Percentiles rank a stretch among this genome's conserved stretches.
Evolutionary conservation across 2,888 invertebrate species (phyloP).

Genomic region (Epistrophella euchroma): DNA sequence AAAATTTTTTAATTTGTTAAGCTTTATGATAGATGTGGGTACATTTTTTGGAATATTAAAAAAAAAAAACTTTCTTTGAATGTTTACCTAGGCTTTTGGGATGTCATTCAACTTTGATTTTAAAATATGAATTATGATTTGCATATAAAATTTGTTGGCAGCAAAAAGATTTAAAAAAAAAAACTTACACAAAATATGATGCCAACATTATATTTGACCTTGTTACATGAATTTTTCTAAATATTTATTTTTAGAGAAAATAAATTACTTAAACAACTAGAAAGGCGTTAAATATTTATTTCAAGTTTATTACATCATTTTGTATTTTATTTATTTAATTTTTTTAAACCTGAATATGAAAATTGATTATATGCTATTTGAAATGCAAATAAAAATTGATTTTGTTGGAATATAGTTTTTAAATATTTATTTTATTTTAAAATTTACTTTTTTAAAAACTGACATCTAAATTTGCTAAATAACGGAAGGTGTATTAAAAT

Average conservation of each 20-base stretch:
- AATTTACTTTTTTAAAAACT: too few species aligned
- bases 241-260: slow-evolving; percentile 1
- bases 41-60: background rate
- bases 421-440: too few species aligned
- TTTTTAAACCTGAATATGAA: too few species aligned
- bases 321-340: background rate
- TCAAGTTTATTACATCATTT: background rate
- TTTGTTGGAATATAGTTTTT: too few species aligned
- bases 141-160: background rate
- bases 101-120: slow-evolving; percentile 31
- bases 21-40: background rate
- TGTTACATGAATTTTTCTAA: slow-evolving; percentile 19
- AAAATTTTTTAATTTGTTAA: background rate
- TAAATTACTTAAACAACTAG: background rate
- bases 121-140: slow-evolving; percentile 1
- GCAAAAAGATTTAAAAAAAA: background rate
- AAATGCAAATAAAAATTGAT: too few species aligned
- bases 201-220: slow-evolving; percentile 28
- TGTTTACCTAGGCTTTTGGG: background rate
- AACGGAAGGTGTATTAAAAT: too few species aligned
- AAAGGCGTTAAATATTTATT: background rate
- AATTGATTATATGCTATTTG: too few species aligned
- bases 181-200: background rate
- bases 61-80: background rate
- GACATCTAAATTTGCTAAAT: too few species aligned